Percentiles rank a stretch among this genome's conserved stretches.
These are phyloP conservation scores for Sphyrna mokarran DNA, from an alignment of 2,113 vertebrate species.

Conservation along the genomic window DNA sequence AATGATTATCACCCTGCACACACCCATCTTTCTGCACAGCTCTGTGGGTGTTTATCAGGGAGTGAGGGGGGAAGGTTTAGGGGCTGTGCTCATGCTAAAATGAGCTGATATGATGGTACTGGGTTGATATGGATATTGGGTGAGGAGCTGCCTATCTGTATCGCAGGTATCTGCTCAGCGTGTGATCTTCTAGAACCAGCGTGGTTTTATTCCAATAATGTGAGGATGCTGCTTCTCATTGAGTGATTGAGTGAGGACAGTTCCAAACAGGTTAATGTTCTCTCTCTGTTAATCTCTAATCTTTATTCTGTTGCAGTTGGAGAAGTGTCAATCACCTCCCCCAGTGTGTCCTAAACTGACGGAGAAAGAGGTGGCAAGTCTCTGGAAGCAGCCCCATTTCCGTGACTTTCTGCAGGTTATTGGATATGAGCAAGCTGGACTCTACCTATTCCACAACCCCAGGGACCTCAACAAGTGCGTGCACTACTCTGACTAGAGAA, in stretches of 20 bases:
- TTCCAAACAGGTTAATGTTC: neutral
- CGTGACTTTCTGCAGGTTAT: conserved; percentile 23
- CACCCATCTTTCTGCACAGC: neutral
- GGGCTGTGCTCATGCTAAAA: neutral
- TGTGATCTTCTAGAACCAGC: neutral
- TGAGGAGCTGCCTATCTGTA: neutral
- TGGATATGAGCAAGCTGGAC: conserved; percentile 15
- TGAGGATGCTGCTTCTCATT: neutral
- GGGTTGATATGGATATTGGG: neutral
- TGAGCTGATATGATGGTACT: neutral
- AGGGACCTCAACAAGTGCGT: neutral
- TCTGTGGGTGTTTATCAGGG: neutral
- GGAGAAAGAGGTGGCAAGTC: neutral
- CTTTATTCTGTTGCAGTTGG: conserved; percentile 12
- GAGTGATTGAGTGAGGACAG: neutral
- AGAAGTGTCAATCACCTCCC: neutral
- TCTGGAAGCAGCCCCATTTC: conserved; percentile 17
- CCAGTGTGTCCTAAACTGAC: neutral
- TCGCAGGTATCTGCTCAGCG: neutral
- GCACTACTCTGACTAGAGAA: neutral
- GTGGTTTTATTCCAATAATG: neutral
- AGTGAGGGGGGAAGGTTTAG: too few species aligned
- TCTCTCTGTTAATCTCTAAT: neutral
- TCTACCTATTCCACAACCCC: neutral
- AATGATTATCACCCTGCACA: neutral